Percentiles rank a stretch among this genome's conserved stretches.
Evolutionary conservation across 2,888 invertebrate species (phyloP).

Genomic region (Micropterix aruncella): DNA sequence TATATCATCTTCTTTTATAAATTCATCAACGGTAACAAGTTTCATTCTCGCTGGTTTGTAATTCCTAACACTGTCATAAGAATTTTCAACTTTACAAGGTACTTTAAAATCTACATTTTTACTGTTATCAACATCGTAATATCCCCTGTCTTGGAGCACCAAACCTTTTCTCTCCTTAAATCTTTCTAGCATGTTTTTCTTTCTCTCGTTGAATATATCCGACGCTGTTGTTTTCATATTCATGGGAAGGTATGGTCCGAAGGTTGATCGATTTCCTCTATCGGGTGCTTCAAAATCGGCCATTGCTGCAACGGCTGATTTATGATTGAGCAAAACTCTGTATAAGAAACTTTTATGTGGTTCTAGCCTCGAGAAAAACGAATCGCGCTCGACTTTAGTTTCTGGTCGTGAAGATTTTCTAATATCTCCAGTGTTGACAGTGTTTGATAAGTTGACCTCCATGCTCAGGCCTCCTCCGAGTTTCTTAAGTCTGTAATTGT

Average conservation of each 20-base stretch:
- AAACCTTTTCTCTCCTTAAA: background rate
- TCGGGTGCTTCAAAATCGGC: background rate
- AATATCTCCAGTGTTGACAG: no score
- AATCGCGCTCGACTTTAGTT: no score
- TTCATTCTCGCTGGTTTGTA: background rate
- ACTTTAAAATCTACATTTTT: no score
- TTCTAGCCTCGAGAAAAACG: background rate
- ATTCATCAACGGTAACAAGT: no score
- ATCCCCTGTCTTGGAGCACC: background rate
- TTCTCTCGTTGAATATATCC: background rate
- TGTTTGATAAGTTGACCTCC: no score
- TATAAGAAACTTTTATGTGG: background rate
- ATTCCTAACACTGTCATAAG: background rate
- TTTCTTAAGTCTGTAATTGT: background rate
- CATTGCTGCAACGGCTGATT: background rate
- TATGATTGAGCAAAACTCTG: background rate
- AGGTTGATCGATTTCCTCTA: background rate
- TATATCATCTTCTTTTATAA: no score
- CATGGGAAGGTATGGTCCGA: background rate
- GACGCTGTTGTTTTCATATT: background rate
- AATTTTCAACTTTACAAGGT: no score
- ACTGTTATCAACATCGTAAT: background rate
- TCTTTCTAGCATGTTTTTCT: background rate
- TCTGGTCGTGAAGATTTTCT: no score
- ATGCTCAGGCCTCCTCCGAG: no score